Conservation (phyloP, 2,888 invertebrate genomes). For the Pyrochroa serraticornis region DNA sequence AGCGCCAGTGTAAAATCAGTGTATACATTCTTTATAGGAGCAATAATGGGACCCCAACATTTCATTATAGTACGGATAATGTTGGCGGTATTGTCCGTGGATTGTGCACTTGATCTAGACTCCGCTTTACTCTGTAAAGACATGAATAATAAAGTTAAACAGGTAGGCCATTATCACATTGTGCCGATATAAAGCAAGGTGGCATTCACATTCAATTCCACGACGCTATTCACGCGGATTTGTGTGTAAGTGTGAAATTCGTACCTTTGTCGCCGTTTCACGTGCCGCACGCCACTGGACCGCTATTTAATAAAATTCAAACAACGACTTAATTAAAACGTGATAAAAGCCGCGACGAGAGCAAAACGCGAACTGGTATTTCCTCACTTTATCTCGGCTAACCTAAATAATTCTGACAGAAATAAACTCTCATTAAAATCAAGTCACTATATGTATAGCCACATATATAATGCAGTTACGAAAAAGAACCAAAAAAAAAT, state of each 20-base stretch:
- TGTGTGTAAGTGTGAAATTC: constrained; percentile 43
- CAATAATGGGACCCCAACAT: constrained; percentile 55
- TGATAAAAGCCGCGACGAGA: background rate
- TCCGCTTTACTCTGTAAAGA: constrained; percentile 47
- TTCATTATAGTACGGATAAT: constrained; percentile 57
- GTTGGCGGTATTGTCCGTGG: constrained; percentile 55
- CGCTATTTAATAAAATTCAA: background rate
- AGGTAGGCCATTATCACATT: constrained; percentile 56
- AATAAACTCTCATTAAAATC: too few species aligned
- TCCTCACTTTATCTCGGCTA: too few species aligned
- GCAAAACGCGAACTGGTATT: too few species aligned
- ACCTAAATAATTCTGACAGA: too few species aligned
- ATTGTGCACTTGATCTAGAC: constrained; percentile 56
- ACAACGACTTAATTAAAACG: background rate
- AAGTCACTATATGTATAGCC: too few species aligned
- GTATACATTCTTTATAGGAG: constrained; percentile 53
- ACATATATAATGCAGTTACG: too few species aligned
- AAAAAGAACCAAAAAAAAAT: too few species aligned
- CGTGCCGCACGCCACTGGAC: background rate
- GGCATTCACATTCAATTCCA: constrained; percentile 45
- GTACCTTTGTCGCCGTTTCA: constrained; percentile 33
- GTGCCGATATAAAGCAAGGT: constrained; percentile 55
- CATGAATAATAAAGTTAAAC: constrained; percentile 57
- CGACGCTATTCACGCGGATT: constrained; percentile 38
- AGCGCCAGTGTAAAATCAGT: constrained; percentile 51